Evolutionary conservation across 2,113 vertebrate species (phyloP).

Genomic region (Oryzias woworae): DNA sequence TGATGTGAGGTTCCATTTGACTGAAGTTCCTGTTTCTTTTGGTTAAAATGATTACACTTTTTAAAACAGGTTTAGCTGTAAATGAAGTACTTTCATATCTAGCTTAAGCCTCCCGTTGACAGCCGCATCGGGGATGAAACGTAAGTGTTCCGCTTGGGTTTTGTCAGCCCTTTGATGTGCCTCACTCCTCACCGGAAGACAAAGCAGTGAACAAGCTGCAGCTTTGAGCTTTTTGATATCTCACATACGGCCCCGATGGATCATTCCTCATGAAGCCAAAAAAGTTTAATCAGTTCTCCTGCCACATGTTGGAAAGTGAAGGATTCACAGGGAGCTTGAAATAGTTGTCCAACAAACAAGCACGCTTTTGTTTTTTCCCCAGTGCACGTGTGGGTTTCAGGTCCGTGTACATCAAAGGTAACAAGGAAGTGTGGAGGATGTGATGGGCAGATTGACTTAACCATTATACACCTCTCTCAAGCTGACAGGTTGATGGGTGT

Average conservation of each 20-base stretch:
- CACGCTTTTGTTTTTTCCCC: constrained; percentile 1
- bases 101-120: constrained; percentile 19
- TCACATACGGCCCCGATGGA: constrained; percentile 40
- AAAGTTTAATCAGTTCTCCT: constrained; percentile 56
- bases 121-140: constrained; percentile 50
- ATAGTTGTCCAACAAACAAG: constrained; percentile 18
- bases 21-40: background rate
- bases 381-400: background rate
- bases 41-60: background rate
- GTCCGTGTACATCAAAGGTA: constrained; percentile 13
- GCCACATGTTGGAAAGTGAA: constrained; percentile 12
- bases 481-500: constrained; percentile 29
- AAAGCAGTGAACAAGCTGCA: constrained; percentile 35
- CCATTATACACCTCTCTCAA: background rate
- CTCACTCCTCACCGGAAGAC: constrained; percentile 48
- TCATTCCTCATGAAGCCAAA: constrained; percentile 18
- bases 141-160: constrained; percentile 50
- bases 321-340: constrained; percentile 14
- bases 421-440: constrained; percentile 3
- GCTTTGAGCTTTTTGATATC: constrained; percentile 60
- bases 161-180: constrained; percentile 56
- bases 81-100: background rate
- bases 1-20: no score
- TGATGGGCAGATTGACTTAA: constrained; percentile 25
- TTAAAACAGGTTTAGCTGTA: background rate